Conservation (phyloP, 2,113 vertebrate genomes). For the Synodontis membranacea region DNA sequence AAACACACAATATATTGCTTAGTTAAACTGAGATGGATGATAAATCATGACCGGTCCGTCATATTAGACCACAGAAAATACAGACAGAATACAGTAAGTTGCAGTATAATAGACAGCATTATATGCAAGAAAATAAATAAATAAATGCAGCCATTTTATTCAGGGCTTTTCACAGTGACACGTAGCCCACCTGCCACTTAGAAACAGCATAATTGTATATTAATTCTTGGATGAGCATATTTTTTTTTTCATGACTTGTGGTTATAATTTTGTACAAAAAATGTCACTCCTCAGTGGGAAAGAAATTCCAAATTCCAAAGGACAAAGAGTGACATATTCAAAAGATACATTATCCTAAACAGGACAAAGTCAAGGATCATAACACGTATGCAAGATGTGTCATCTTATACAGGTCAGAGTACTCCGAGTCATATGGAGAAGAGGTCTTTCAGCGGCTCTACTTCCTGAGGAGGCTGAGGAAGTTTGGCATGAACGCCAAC, state of each 20-base stretch:
- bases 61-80: not conserved
- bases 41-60: slow-evolving; percentile 14
- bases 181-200: no score
- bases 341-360: no score
- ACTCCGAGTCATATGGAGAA: no score
- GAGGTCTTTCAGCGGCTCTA: no score
- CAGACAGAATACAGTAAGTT: not conserved
- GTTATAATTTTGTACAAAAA: not conserved
- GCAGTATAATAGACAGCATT: not conserved
- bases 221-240: not conserved
- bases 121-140: not conserved
- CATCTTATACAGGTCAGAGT: no score
- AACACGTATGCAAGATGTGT: no score
- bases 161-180: not conserved
- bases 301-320: no score
- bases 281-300: not conserved
- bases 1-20: slow-evolving; percentile 20
- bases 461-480: no score
- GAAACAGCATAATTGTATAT: not conserved
- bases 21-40: slow-evolving; percentile 13
- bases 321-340: no score
- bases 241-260: no score
- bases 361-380: no score
- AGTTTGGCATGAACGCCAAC: no score
- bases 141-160: not conserved